These are phyloP conservation scores for Oenanthe oenanthe DNA, from an alignment of 2,113 vertebrate species.

Conservation along the genomic window DNA sequence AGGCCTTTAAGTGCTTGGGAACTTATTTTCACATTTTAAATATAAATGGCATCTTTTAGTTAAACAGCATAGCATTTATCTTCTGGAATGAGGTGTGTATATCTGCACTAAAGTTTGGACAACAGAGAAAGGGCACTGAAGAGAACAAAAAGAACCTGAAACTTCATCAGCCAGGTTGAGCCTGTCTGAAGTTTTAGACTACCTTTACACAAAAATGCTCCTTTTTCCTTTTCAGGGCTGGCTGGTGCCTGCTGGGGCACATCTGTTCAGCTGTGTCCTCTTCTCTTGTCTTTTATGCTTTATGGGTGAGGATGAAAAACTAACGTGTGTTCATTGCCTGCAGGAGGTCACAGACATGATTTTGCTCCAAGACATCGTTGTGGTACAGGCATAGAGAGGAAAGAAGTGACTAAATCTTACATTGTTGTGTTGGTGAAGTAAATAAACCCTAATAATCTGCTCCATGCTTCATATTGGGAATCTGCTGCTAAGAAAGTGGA, in stretches of 20 bases:
- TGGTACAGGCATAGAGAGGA: background rate
- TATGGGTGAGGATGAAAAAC: background rate
- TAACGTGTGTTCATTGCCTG: rapidly evolving
- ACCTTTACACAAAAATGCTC: background rate
- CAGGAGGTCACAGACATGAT: background rate
- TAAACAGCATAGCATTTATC: background rate
- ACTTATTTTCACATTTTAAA: background rate
- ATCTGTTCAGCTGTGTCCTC: background rate
- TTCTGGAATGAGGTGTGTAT: background rate
- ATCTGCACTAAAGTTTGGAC: background rate
- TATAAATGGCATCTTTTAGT: background rate
- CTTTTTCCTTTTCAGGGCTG: background rate
- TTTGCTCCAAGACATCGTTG: background rate
- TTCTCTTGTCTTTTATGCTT: background rate
- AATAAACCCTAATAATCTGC: background rate
- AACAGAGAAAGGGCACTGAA: background rate
- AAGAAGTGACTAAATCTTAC: background rate
- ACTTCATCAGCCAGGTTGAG: background rate
- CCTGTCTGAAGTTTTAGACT: background rate
- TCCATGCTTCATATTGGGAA: background rate
- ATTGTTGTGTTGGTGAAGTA: background rate
- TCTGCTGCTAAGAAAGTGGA: background rate
- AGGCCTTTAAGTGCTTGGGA: background rate
- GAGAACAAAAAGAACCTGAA: background rate
- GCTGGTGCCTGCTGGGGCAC: background rate